phyloP scores from a whole-genome alignment of 2,888 invertebrate genomes.

The Megaustenia siamemsis region DNA sequence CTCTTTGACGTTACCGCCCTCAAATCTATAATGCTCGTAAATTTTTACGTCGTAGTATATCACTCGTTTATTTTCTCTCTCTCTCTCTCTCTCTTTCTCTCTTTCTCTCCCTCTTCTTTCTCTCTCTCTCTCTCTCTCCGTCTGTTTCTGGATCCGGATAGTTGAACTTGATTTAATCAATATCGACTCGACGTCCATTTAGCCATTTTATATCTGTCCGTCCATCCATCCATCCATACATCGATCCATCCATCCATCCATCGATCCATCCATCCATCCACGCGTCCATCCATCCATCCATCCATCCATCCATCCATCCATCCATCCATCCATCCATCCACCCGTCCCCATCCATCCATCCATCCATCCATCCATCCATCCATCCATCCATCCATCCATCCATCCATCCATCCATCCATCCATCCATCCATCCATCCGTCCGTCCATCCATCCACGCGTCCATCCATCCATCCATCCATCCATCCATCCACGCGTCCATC shows the following conservation, averaged over 20 bases:
- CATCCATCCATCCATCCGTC: too few relatives aligned
- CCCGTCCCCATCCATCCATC: not conserved
- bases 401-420: not conserved
- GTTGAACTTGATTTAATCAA: not conserved
- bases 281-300: too few relatives aligned
- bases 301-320: not conserved
- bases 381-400: not conserved
- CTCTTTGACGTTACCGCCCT: not conserved
- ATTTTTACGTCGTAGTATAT: not conserved
- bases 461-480: not conserved
- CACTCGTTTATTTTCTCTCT: not conserved
- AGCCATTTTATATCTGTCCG: not conserved
- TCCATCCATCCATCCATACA: conserved; percentile 27
- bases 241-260: too few relatives aligned
- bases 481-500: not conserved
- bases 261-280: not conserved
- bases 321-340: not conserved
- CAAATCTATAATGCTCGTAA: not conserved
- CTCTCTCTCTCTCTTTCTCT: conserved; percentile 18
- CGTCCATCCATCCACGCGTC: too few relatives aligned
- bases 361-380: not conserved
- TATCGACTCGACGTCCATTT: not conserved
- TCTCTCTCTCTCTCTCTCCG: not conserved
- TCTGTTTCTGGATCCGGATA: not conserved
- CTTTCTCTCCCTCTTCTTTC: not conserved